Base-by-base conservation (phyloP, 2,113 vertebrate genomes). In the Pelvicachromis taeniatus region DNA sequence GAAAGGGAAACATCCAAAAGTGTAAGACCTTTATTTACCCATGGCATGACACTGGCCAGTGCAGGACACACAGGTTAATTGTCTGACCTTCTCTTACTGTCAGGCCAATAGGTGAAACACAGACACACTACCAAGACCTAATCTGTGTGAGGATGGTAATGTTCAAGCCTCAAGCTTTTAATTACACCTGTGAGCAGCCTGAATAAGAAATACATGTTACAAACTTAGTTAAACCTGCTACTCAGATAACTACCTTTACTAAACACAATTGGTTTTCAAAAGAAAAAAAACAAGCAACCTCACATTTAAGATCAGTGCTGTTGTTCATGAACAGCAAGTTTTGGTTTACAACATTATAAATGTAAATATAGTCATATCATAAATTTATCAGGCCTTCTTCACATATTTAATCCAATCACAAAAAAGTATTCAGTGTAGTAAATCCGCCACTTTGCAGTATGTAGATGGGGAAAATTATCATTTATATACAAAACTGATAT, bases 51-150 rank as follows among this genome's bases (percentile, higher is more conserved):
- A 85, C 58, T 2, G 68, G 61, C 10, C 4, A 33, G 59, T 59
- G 70, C 81, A 23, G 82, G 63, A 54, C 83, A 63, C 56, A 23
- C n/a, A 78, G 45, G 70, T 75, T 75, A 75, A 75, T 75, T 52
- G 83, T 79, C 11, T 82, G 85, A 90, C 87, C 87, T 88, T 87
- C 86, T 82, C 84, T 68, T 58, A 10, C 16, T 19, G 63, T 78
- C 35, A 38, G 31, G 73, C 42, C 61, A 38, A 26, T 14, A 35
- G 45, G 77, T 77, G 11, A 56, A 85, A 85, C 65, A 73, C 40
- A 54, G 31, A 59, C 35, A 59, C 65, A n/a, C 45, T 52, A 33
- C 70, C 10, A 75, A 61, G 45, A 63, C 68, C 70, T 81, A 48
- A 85, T 83, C 45, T 85, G 55, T 65, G 80, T 56, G 40, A 17